Evolutionary conservation across 2,797 vertebrate genomes (phyloP), one percentile per base, ranked within the genome.

Genomic region (Arctocebus calabarensis): DNA sequence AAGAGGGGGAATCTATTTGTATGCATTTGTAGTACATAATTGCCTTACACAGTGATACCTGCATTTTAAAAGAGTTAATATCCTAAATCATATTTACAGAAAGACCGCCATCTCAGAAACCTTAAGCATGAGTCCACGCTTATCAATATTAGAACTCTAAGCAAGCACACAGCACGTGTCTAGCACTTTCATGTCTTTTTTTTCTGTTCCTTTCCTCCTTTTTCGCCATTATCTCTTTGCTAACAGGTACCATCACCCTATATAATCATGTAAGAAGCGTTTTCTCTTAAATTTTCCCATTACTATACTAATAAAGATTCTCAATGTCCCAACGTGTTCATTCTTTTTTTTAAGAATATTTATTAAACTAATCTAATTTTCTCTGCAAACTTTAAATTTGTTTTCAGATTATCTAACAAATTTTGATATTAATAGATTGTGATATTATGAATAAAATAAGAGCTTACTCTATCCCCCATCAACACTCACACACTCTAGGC

Each of bases 221-320:
- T 40, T 29, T 66, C 71, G 29, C 7, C 32, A 74, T 74, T 61
- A 79, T 70, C 66, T 40, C 88, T 20, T 32, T 25, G 22, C 23
- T 3, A 77, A 95, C 32, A 85, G 40, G 23, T 32, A 77, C 19
- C 73, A 79, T 32, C 61, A 90, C 3, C 59, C 14, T 4, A 75
- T 27, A 40, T 55, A 62, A 95, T 57, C 64, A 81, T 12, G 29
- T 9, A 90, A 78, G 84, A 59, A 45, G 52, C 43, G 20, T 55
- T 84, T 81, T 59, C 71, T 84, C 52, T 86, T 70, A 37, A 83
- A 77, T 71, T 95, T 81, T 19, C 77, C 43, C 22, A 84, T 74
- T 45, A 61, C 27, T 45, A 78, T 19, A 74, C 22, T 66, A 93
- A 55, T 64, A 59, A 48, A 74, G 88, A 78, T 62, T 48, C 25